phyloP scores from a whole-genome alignment of 2,797 vertebrate genomes.

The Gallirallus australis region DNA sequence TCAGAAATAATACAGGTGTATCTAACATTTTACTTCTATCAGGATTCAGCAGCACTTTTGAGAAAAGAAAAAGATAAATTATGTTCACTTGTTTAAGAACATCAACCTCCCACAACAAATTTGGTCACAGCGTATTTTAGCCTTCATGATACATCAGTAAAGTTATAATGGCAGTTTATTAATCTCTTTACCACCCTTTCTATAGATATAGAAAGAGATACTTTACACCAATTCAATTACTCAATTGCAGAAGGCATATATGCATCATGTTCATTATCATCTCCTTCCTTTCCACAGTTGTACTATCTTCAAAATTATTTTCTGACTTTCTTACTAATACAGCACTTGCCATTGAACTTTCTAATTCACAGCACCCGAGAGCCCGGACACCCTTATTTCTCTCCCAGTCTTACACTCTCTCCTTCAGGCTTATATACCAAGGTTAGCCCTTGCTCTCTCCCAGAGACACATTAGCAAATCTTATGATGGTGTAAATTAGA shows the following conservation, averaged over 20 bases:
- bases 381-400: background rate
- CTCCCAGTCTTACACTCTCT: background rate
- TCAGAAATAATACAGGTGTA: background rate
- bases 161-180: background rate
- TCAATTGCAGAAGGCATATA: background rate
- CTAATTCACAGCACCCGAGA: background rate
- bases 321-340: background rate
- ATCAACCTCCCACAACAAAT: background rate
- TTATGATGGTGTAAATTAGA: background rate
- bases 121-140: background rate
- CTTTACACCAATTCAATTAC: background rate
- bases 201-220: background rate
- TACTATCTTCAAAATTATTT: background rate
- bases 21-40: background rate
- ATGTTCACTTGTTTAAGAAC: accelerated
- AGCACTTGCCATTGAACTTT: background rate
- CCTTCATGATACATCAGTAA: background rate
- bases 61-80: background rate
- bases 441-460: background rate
- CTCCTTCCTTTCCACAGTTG: background rate
- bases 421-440: background rate
- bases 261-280: background rate
- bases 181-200: background rate
- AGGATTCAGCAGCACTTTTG: background rate
- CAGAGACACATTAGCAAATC: background rate